Base-by-base conservation (phyloP, 2,888 invertebrate species). In the Agonum fuliginosum region DNA sequence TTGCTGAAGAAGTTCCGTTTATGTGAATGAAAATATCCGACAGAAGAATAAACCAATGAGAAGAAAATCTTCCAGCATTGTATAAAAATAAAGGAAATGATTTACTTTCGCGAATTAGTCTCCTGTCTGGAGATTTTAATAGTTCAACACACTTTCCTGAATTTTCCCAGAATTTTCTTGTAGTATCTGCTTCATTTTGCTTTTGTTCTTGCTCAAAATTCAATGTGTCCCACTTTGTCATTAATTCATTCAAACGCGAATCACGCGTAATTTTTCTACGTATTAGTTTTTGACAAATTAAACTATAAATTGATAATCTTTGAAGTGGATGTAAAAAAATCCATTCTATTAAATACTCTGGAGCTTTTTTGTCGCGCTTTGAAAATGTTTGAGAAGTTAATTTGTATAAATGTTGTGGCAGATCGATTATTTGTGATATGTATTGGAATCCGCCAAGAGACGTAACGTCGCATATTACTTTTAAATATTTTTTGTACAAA, bases 1-100 rank as follows among this genome's bases (percentile, higher is more conserved):
- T 86, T 77, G 89, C 90, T 70, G 92, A 89, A 0, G 91, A 89
- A 22, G 92, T 91, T 37, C 93, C 93, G 82, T 90, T 90, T 22
- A 93, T 88, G 83, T 96, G 95, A 75, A 95, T 91, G 79, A 97
- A 92, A 74, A 93, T 88, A 86, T 97, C 96, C 75, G 93, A 94
- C 83, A 97, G 91, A 67, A 97, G 88, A 80, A 96, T 90, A 83
- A 97, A 95, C 89, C 93, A 93, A 83, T 95, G 94, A 0, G 92
- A 91, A 2, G 93, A 92, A 85, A 96, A 94, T 79, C 94, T 89
- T 19, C 93, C 91, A 24, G 92, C 91, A 83, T 93, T 92, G 2
- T 91, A 88, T 78, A 95, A 87, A 80, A 90, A 91, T 1, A 97
- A 86, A 0, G 93, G 92, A 80, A 92, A 89, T 4, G 91, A 88